These are phyloP conservation scores for Amblyjoppa proteus DNA, from an alignment of 2,888 invertebrate species.

Conservation along the genomic window DNA sequence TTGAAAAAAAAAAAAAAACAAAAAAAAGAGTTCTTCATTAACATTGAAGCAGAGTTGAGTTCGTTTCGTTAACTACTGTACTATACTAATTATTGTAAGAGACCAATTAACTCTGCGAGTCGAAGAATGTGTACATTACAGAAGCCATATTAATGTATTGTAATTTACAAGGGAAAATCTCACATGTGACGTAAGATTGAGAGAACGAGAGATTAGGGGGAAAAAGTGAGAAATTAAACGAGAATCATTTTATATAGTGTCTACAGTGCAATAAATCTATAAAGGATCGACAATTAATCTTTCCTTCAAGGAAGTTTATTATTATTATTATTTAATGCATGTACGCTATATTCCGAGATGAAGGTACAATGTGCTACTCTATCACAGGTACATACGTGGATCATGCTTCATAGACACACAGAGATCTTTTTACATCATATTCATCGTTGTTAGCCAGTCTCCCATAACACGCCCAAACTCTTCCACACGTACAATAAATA, in stretches of 20 bases:
- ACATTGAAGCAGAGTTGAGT: background rate
- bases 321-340: conserved; percentile 51
- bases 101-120: conserved; percentile 45
- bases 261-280: conserved; percentile 58
- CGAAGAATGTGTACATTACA: conserved; percentile 56
- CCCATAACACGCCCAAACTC: conserved; percentile 30
- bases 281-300: conserved; percentile 43
- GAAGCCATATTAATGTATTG: conserved; percentile 61
- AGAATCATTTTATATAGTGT: conserved; percentile 49
- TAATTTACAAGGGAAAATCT: conserved; percentile 38
- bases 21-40: background rate
- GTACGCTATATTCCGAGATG: conserved; percentile 67
- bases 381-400: conserved; percentile 80
- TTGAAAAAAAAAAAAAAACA: background rate
- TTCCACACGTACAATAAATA: conserved; percentile 57
- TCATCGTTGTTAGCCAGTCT: conserved; percentile 51
- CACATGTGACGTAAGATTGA: conserved; percentile 30
- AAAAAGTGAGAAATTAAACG: conserved; percentile 27
- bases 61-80: conserved; percentile 51
- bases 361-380: conserved; percentile 78
- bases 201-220: conserved; percentile 16
- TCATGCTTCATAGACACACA: conserved; percentile 67
- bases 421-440: conserved; percentile 40
- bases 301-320: conserved; percentile 46
- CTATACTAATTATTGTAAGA: conserved; percentile 49